Evolutionary conservation across 2,113 vertebrate genomes (phyloP).

Genomic region (Ptilonorhynchus violaceus): DNA sequence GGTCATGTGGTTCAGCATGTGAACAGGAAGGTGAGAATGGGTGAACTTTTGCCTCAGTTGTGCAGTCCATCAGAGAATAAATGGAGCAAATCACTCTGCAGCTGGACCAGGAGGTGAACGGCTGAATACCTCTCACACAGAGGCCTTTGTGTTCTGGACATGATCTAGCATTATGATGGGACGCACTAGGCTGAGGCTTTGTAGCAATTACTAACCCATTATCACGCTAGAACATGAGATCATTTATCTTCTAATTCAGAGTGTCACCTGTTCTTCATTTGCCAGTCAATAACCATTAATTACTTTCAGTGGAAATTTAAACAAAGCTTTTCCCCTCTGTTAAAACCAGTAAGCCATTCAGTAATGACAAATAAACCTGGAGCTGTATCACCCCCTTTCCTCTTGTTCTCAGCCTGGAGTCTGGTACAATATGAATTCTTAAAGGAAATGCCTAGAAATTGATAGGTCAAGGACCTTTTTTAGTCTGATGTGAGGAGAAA

Average conservation of each 20-base stretch:
- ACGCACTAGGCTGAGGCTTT: constrained; percentile 63
- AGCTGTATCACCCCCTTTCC: constrained; percentile 50
- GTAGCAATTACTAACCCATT: constrained; percentile 86
- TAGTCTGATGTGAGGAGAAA: constrained; percentile 46
- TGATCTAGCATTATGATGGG: constrained; percentile 80
- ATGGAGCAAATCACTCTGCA: constrained; percentile 91
- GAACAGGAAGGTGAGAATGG: constrained; percentile 92
- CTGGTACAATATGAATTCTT: constrained; percentile 67
- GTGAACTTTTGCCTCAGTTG: constrained; percentile 90
- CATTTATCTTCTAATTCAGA: constrained; percentile 84
- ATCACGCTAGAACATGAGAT: constrained; percentile 82
- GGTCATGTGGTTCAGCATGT: constrained; percentile 80
- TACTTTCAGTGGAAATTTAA: constrained; percentile 80
- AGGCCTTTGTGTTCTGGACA: constrained; percentile 86
- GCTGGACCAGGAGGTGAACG: constrained; percentile 74
- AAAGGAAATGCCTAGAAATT: constrained; percentile 84
- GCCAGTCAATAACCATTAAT: constrained; percentile 84
- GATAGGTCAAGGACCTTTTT: constrained; percentile 77
- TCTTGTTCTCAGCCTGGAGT: constrained; percentile 56
- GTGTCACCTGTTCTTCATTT: constrained; percentile 88
- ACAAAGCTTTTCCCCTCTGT: constrained; percentile 76
- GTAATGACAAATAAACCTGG: constrained; percentile 79
- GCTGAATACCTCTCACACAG: constrained; percentile 85
- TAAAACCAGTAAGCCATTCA: constrained; percentile 76
- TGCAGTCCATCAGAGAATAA: constrained; percentile 92